phyloP scores from a whole-genome alignment of 2,888 invertebrate species.

The Crematogaster levior region DNA sequence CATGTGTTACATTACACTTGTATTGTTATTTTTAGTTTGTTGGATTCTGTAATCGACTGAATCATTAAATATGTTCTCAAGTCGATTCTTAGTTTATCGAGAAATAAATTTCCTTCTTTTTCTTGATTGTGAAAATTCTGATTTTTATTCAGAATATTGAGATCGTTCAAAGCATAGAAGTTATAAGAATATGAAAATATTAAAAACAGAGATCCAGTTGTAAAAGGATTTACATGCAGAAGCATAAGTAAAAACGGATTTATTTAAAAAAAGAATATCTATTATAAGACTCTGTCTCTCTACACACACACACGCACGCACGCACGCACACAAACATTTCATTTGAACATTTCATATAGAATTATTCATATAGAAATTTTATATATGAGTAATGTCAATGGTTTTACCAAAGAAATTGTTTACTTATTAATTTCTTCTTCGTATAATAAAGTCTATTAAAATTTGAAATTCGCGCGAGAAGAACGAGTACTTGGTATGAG shows the following conservation, averaged over 20 bases:
- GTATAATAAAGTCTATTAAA: background rate
- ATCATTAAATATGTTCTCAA: background rate
- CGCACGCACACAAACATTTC: no score
- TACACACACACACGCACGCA: no score
- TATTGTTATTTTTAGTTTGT: no score
- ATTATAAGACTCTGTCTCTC: no score
- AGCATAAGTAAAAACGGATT: no score
- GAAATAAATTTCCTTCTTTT: background rate
- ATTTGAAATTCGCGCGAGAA: background rate
- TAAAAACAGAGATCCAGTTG: background rate
- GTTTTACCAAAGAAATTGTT: background rate
- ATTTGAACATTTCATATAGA: no score
- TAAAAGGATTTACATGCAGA: background rate
- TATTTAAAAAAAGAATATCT: background rate
- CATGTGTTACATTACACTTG: no score
- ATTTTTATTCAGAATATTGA: background rate
- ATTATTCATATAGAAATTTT: background rate
- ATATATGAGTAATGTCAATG: background rate
- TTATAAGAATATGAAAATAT: background rate
- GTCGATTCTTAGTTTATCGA: background rate
- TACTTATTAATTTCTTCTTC: background rate
- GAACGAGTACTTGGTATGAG: background rate
- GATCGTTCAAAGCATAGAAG: background rate
- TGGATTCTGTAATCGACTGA: no score
- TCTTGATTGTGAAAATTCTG: background rate